These are phyloP conservation scores for Gadus macrocephalus DNA, from an alignment of 2,113 vertebrate genomes.

Conservation along the genomic window DNA sequence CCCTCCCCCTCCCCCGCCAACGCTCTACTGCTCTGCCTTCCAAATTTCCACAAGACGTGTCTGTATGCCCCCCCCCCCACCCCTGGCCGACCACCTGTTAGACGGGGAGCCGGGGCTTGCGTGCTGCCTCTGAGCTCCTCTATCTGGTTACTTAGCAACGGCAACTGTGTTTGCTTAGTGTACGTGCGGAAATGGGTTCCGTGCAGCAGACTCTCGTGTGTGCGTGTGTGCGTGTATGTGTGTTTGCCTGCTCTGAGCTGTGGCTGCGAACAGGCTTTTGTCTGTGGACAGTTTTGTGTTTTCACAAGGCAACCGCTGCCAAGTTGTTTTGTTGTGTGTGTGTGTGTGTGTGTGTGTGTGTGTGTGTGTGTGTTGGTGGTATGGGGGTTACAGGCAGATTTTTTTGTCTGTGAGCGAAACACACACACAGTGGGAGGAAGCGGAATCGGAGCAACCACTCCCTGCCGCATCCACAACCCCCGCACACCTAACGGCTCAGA, in stretches of 20 bases:
- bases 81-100: constrained; percentile 64
- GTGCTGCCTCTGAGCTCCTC: constrained; percentile 62
- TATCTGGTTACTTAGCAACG: constrained; percentile 73
- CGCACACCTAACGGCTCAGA: not conserved
- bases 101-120: constrained; percentile 56
- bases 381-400: constrained; percentile 2
- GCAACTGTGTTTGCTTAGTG: constrained; percentile 66
- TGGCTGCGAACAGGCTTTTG: no score
- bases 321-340: not conserved
- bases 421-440: constrained; percentile 35
- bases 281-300: no score
- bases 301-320: not conserved
- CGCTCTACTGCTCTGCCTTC: constrained; percentile 17
- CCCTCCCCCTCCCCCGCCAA: constrained; percentile 5
- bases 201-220: constrained; percentile 12
- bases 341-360: not conserved
- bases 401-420: constrained; percentile 35
- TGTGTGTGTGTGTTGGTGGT: not conserved
- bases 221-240: constrained; percentile 4
- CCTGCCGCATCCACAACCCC: not conserved
- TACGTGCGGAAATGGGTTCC: constrained; percentile 59
- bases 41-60: constrained; percentile 26
- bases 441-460: constrained; percentile 16
- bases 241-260: not conserved
- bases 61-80: constrained; percentile 19